Evolutionary conservation across 1,140 invertebrate genomes (phyloP), one percentile per base, ranked within the genome.

Genomic region (Hylaeus anthracinus): DNA sequence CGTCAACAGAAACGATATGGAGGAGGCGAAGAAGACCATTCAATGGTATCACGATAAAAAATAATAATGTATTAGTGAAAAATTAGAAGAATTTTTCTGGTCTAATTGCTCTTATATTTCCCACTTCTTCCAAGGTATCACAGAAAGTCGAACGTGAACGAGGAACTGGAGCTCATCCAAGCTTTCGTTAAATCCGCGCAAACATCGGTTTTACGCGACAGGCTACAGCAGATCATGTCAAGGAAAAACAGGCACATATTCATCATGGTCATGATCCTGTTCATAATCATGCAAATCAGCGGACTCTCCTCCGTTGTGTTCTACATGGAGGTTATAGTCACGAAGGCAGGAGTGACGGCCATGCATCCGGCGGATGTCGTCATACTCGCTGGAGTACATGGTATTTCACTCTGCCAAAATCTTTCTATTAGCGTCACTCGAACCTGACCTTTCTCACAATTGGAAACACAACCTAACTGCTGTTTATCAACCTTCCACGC

Each of bases 251-350:
- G 95, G 65, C 95, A 94, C 74, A 95, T 95, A 14, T 90, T 97
- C 3, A 89, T 95, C 8, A 95, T 97, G 58, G 93, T 95, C 43
- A 88, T 96, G 56, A 92, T 95, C 15, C 92, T 97, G 72, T 96
- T 96, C 87, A 93, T 96, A 5, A 96, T 96, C 41, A 96, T 97
- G 90, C 96, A 97, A 88, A 94, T 97, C 53, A 96, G 95, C 71
- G 96, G 97, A 1, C 95, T 97, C n/a, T 96, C 96, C 69, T 96
- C 96, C 1, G 94, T 97, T 37, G 95, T 96, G 84, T 96, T 96
- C 48, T 97, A 97, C 87, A 94, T 96, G 37, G 96, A 97, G 76
- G 95, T 95, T 61, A 97, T 98, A 83, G 95, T 98, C 82, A 94
- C 95, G 14, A 91, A 94, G 58, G 94, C 94, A 26, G 94, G 95